Evolutionary conservation across 2,113 vertebrate species (phyloP).

Genomic region (Cranoglanis bouderius): DNA sequence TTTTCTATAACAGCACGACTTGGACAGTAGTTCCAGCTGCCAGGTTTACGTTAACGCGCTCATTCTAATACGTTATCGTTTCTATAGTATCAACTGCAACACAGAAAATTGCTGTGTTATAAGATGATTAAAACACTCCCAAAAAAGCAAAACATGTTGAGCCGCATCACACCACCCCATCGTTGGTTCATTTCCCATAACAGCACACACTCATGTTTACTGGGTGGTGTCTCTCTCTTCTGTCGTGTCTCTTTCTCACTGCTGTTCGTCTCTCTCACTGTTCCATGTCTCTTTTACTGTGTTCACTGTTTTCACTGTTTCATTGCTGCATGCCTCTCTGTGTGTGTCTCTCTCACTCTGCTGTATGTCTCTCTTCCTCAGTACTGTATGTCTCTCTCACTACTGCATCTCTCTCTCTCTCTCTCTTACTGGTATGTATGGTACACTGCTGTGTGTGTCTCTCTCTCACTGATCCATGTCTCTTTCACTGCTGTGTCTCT

Average conservation of each 20-base stretch:
- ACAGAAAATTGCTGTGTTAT: not conserved
- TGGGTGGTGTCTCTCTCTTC: not conserved
- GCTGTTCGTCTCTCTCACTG: not conserved
- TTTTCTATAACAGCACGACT: not conserved
- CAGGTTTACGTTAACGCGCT: not conserved
- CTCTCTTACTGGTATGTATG: too few species aligned
- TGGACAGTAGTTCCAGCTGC: not conserved
- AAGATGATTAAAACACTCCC: not conserved
- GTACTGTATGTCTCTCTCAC: too few species aligned
- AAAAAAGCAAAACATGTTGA: not conserved
- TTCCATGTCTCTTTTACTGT: not conserved
- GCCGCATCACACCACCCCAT: not conserved
- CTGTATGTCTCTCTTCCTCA: not conserved
- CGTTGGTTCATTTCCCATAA: not conserved
- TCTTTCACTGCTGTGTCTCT: too few species aligned
- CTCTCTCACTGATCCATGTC: too few species aligned
- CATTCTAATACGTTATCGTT: not conserved
- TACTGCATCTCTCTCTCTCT: too few species aligned
- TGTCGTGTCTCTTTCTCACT: not conserved
- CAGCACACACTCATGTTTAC: not conserved
- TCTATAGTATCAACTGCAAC: not conserved
- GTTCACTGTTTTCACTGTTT: not conserved
- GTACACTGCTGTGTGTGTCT: too few species aligned
- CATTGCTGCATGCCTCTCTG: not conserved
- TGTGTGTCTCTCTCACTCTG: not conserved